phyloP scores from a whole-genome alignment of 1,140 invertebrate genomes.

The Drosophila sucinea region DNA sequence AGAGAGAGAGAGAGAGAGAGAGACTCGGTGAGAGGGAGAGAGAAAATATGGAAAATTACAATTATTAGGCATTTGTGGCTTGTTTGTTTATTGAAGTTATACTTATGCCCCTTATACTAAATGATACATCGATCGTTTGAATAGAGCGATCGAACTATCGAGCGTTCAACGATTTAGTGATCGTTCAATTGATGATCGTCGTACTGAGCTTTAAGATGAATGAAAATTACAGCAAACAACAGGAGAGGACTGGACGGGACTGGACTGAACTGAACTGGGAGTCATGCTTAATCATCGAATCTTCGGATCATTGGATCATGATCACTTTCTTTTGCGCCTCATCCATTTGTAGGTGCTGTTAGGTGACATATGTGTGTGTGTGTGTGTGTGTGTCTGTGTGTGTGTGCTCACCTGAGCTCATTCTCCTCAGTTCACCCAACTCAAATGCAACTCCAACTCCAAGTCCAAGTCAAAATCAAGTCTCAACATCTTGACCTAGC shows the following conservation, averaged over 20 bases:
- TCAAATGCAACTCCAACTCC: conserved; percentile 1
- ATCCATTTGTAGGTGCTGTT: conserved; percentile 3
- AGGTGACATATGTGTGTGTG: conserved; percentile 54
- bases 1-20: background rate
- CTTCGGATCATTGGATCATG: conserved; percentile 57
- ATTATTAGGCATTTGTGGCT: conserved; percentile 79
- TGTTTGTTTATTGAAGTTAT: conserved; percentile 81
- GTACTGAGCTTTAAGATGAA: conserved; percentile 57
- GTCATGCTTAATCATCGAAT: conserved; percentile 48
- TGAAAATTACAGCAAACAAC: conserved; percentile 70
- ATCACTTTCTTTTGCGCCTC: conserved; percentile 66
- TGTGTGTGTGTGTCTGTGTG: conserved; percentile 15
- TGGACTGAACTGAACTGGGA: background rate
- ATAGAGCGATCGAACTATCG: conserved; percentile 65
- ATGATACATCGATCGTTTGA: conserved; percentile 73
- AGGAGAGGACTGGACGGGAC: no score
- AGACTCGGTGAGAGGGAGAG: background rate
- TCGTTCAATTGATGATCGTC: conserved; percentile 66
- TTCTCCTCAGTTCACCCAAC: conserved; percentile 12
- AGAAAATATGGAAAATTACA: conserved; percentile 77
- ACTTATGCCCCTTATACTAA: conserved; percentile 46
- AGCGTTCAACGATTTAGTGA: conserved; percentile 28
- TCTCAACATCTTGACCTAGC: conserved; percentile 64
- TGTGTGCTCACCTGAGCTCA: background rate
- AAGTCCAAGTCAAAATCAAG: conserved; percentile 5